Percentiles rank a stretch among this genome's conserved stretches.
Conservation (phyloP, 2,888 invertebrate species). For the Melipona bicolor region DNA sequence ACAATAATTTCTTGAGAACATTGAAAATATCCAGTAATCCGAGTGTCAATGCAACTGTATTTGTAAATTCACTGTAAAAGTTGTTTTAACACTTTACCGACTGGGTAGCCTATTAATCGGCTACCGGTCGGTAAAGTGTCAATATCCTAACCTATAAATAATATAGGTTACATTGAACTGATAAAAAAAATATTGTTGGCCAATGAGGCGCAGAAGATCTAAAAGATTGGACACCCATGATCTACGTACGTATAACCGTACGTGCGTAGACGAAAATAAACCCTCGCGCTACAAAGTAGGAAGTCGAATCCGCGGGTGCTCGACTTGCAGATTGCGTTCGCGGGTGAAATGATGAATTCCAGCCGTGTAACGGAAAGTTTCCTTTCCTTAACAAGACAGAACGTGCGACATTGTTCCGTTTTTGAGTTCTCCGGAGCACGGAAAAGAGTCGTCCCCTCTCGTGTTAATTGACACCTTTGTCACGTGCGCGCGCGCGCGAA, state of each 20-base stretch:
- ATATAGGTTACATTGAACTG: no score
- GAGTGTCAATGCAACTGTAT: no score
- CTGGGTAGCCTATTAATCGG: no score
- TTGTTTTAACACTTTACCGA: no score
- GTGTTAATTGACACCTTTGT: neutral
- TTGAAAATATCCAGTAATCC: no score
- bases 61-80: no score
- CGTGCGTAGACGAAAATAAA: neutral
- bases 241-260: neutral
- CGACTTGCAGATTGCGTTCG: slow-evolving; percentile 27
- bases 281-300: neutral
- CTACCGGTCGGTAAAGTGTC: no score
- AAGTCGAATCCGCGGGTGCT: neutral
- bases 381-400: slow-evolving; percentile 15
- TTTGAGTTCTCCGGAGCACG: slow-evolving; percentile 14
- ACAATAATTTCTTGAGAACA: no score
- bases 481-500: neutral
- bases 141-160: no score
- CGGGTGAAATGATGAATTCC: slow-evolving; percentile 18
- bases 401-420: slow-evolving; percentile 42
- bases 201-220: no score
- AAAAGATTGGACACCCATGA: no score
- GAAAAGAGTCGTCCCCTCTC: neutral
- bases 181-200: no score
- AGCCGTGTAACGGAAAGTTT: slow-evolving; percentile 17